Evolutionary conservation across 2,888 invertebrate genomes (phyloP).

Genomic region (Terebella lapidaria): DNA sequence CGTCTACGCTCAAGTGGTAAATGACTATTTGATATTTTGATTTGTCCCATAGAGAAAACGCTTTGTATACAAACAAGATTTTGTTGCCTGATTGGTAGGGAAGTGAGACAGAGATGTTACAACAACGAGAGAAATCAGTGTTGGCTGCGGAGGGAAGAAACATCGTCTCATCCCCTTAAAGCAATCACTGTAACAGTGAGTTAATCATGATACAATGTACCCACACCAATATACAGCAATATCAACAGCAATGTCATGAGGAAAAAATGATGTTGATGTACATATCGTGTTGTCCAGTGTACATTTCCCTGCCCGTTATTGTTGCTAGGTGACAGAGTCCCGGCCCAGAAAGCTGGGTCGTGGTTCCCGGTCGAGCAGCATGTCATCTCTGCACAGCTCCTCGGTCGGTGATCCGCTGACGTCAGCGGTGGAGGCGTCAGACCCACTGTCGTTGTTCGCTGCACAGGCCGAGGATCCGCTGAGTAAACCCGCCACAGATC

Average conservation of each 20-base stretch:
- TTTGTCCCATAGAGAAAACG: too few relatives aligned
- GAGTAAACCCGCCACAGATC: neutral
- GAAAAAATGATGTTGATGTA: too few relatives aligned
- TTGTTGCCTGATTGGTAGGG: neutral
- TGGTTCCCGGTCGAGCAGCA: constrained; percentile 1
- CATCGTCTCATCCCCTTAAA: neutral
- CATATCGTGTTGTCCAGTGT: too few relatives aligned
- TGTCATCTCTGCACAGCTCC: neutral
- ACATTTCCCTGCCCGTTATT: too few relatives aligned
- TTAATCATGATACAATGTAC: too few relatives aligned
- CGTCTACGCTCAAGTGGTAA: too few relatives aligned
- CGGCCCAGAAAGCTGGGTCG: neutral
- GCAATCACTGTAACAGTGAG: constrained; percentile 4
- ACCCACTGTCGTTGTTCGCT: constrained; percentile 71
- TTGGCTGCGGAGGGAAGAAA: neutral
- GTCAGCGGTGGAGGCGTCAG: constrained; percentile 36
- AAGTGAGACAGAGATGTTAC: neutral
- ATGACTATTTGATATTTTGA: too few relatives aligned
- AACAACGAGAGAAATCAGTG: neutral
- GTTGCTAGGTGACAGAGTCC: neutral
- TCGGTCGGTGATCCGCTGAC: neutral
- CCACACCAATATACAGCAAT: neutral
- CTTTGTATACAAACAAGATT: too few relatives aligned
- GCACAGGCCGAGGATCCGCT: constrained; percentile 60
- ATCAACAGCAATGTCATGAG: neutral